Base-by-base conservation (phyloP, 2,113 vertebrate genomes). In the Ahaetulla prasina region DNA sequence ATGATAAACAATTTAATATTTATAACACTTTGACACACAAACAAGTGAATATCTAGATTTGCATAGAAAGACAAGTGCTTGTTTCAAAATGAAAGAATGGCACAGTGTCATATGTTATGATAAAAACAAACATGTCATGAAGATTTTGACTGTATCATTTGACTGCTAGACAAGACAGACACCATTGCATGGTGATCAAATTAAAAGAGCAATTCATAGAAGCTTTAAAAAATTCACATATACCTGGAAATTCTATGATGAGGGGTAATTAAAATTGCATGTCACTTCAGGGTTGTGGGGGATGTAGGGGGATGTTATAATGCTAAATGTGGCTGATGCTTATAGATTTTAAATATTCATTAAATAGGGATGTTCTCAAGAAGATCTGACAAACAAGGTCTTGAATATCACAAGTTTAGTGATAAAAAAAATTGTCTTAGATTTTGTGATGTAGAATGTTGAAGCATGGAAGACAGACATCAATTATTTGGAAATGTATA, bases 1-100 rank as follows among this genome's bases (percentile, higher is more conserved):
- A 89, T 49, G 52, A 84, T 54, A 35, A 96, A 94, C 80, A 96
- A 92, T 94, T 90, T 93, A 93, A 63, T 95, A 89, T 96, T 96
- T 96, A 95, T 93, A 96, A 91, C 47, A 93, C 96, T 96, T 90
- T 94, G 96, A 96, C 93, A 97, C 95, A 88, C 39, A 95, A 97
- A 96, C 95, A 92, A 97, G 93, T 88, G 95, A 89, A 92, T 43
- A 91, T 92, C 35, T 90, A 89, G 2, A 93, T 95, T 97, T 96
- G 91, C 92, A 93, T 84, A 85, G 89, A 86, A 95, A 93, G 93
- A 85, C 88, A 96, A 95, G 89, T 87, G 84, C 89, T 94, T 45
- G 52, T 94, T 96, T 96, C 86, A 92, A 95, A 94, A 94, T 93
- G 87, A 96, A 96, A 94, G 93, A 95, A 90, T 50, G 93, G 60